Evolutionary conservation across 1,140 invertebrate genomes (phyloP).

Genomic region (Musca domestica): DNA sequence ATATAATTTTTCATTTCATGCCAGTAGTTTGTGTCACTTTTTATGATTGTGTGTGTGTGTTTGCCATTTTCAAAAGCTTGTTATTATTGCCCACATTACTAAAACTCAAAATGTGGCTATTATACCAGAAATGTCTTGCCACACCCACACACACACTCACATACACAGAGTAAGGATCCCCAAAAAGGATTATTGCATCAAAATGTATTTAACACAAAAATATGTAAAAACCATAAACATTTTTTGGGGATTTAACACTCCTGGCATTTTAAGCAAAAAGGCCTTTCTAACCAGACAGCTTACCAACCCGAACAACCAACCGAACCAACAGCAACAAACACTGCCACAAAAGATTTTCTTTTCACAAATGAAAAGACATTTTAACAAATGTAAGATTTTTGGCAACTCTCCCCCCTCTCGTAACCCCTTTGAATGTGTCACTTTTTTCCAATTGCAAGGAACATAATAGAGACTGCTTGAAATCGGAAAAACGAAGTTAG

Average conservation of each 20-base stretch:
- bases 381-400: background rate
- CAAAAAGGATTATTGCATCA: conserved; percentile 20
- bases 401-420: no score
- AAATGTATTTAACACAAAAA: conserved; percentile 17
- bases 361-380: background rate
- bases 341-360: background rate
- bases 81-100: conserved; percentile 8
- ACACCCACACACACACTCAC: no score
- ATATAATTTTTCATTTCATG: no score
- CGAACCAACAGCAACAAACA: background rate
- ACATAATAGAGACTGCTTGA: no score
- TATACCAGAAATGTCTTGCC: background rate
- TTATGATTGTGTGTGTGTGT: no score
- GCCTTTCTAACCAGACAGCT: background rate
- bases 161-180: no score
- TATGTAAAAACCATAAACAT: conserved; percentile 18
- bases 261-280: background rate
- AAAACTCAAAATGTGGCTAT: conserved; percentile 10
- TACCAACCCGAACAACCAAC: background rate
- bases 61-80: background rate
- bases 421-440: no score
- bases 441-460: no score
- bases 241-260: conserved; percentile 16
- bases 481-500: no score
- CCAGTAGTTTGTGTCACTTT: no score